Evolutionary conservation across 2,888 invertebrate species (phyloP).

Genomic region (Cheilosia scutellata): DNA sequence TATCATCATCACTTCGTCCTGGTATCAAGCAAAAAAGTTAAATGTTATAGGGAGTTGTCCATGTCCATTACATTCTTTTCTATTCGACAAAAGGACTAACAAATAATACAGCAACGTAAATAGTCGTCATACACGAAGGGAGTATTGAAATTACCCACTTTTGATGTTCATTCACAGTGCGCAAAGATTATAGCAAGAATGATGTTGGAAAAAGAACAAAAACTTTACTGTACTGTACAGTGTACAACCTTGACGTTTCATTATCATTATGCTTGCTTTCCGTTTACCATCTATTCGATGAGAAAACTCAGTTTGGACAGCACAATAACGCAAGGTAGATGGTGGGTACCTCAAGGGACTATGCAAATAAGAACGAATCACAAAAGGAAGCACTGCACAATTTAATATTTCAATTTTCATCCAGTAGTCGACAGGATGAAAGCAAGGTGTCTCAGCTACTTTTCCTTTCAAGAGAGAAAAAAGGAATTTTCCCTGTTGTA

Average conservation of each 20-base stretch:
- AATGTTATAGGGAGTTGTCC: neutral
- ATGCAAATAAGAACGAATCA: constrained; percentile 20
- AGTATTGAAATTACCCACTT: constrained; percentile 42
- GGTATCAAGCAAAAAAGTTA: neutral
- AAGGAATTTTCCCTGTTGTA: constrained; percentile 4
- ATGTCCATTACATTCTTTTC: neutral
- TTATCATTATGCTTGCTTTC: constrained; percentile 30
- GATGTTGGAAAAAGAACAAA: constrained; percentile 4
- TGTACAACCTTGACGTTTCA: constrained; percentile 33
- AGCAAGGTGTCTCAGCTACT: constrained; percentile 38
- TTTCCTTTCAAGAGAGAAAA: neutral
- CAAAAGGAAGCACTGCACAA: constrained; percentile 26
- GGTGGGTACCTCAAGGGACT: constrained; percentile 14
- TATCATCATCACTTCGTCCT: constrained; percentile 15
- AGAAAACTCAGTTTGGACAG: constrained; percentile 3
- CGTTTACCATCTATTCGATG: constrained; percentile 19
- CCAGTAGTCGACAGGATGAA: constrained; percentile 23
- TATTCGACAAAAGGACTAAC: constrained; percentile 2
- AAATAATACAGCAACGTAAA: neutral
- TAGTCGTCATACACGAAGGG: constrained; percentile 23
- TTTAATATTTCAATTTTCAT: constrained; percentile 57
- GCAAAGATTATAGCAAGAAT: constrained; percentile 9
- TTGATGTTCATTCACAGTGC: constrained; percentile 15
- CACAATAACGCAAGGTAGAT: neutral
- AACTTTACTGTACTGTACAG: neutral